Evolutionary conservation across 2,797 vertebrate species (phyloP), one percentile per base, ranked within the genome.

Genomic region (Tangara arthus): DNA sequence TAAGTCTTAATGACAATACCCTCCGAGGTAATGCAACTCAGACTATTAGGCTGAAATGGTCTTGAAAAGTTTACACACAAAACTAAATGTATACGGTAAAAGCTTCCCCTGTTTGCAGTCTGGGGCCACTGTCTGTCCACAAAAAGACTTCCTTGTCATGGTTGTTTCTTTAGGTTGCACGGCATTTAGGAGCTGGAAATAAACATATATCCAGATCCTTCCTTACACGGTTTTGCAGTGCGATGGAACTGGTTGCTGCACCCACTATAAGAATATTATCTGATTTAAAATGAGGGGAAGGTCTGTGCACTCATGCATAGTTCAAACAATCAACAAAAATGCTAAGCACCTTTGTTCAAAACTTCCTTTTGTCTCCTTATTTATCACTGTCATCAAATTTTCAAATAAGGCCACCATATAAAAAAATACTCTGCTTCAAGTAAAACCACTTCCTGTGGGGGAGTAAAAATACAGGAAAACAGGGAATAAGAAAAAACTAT

Each of bases 1-100:
- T 93, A 94, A 94, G 93, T 82, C 91, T 89, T 79, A 91, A 79
- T 19, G 22, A 96, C 93, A 97, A 96, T 96, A 68, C 85, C 73
- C 90, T 94, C 50, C 5, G 46, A 96, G 60, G 93, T 93, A 95
- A 93, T 87, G 66, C 84, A 84, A 83, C 80, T 71, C 82, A 91
- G 80, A 77, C 91, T 91, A 57, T 87, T 87, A 87, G 85, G 80
- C 91, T 96, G 85, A 84, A 97, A 96, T 87, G 66, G 82, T 93
- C 87, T 89, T 95, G 93, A 82, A 94, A 96, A 93, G 89, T 96
- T 95, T 95, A 96, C 77, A 88, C 73, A 95, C 80, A 91, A 90
- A 94, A 94, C 60, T 71, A 92, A 95, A 83, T 60, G 82, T 39
- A 86, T 42, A 92, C 65, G 80, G 73, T 87, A 96, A 94, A 94